Base-by-base conservation (phyloP, 2,797 vertebrate genomes). In the Dendrocincla tyrannina region DNA sequence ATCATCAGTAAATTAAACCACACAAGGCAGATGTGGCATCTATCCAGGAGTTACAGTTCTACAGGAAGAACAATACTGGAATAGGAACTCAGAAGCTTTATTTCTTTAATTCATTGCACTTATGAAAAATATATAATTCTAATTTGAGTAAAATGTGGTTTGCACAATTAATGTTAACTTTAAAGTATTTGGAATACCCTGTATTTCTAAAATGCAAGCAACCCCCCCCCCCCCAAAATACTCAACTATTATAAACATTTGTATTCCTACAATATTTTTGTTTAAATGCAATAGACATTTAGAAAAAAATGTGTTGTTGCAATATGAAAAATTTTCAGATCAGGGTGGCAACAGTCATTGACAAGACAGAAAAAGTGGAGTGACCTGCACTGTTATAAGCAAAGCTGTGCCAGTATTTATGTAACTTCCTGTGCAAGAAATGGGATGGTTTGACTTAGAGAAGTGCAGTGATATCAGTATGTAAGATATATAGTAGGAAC, bases 11-110 rank as follows among this genome's bases (percentile, higher is more conserved):
- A 96, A 60, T 96, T 91, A 95, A 97, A 88, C 9, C 64, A 24
- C 55, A 89, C 14, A 93, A 84, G 77, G 47, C 63, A 92, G 75
- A 94, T 91, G 70, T 91, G 74, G 89, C 76, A 91, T 60, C 95
- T 96, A 85, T 86, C 68, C 79, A 97, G 95, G 84, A 94, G 91
- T 91, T 94, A 73, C 55, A 75, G 39, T 95, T 93, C 44, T 88
- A 94, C 11, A 91, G 55, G 35, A 96, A 79, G 70, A 44, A 19
- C 67, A 95, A 79, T 93, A 89, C 33, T 90, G 24, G 75, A 95
- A 27, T 28, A 92, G 32, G 9, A 62, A 73, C 30, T 87, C 64
- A 53, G 27, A 93, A n/a, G 15, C 27, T 87, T 97, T 92, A 89
- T 92, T 95, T 97, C 32, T 93, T 97, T 93, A 90, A 89, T 95